phyloP scores from a whole-genome alignment of 2,113 vertebrate species.

The Electrona antarctica region DNA sequence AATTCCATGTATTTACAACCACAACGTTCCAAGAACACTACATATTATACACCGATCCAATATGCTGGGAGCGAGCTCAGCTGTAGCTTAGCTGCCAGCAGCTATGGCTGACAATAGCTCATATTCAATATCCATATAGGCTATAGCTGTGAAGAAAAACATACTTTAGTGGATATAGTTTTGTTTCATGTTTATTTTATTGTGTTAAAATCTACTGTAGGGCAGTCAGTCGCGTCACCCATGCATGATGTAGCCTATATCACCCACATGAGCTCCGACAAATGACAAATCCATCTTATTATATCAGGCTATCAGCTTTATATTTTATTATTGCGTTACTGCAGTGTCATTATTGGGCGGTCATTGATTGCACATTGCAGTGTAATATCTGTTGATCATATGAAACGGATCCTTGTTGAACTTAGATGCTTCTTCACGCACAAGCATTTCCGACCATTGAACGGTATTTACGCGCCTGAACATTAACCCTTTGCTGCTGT shows the following conservation, averaged over 20 bases:
- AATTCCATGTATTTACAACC: too few relatives aligned
- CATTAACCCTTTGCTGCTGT: conserved; percentile 74
- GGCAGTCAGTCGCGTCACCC: conserved; percentile 47
- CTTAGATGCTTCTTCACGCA: conserved; percentile 53
- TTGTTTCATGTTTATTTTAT: too few relatives aligned
- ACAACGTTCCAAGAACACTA: too few relatives aligned
- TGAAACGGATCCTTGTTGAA: conserved; percentile 10
- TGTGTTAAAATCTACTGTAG: neutral
- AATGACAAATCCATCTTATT: conserved; percentile 15
- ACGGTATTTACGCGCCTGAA: conserved; percentile 80
- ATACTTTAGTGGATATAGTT: too few relatives aligned
- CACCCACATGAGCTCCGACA: conserved; percentile 4
- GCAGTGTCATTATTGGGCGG: neutral
- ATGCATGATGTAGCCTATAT: neutral
- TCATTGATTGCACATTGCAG: neutral
- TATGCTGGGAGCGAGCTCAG: conserved; percentile 9
- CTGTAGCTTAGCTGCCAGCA: conserved; percentile 42
- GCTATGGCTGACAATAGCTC: conserved; percentile 66
- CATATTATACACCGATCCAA: too few relatives aligned
- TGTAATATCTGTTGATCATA: neutral
- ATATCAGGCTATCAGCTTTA: neutral
- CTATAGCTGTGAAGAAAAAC: neutral
- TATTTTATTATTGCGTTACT: neutral
- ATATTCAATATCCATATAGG: neutral
- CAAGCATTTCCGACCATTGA: conserved; percentile 52